Conservation (phyloP, 2,113 vertebrate genomes). For the Lepus timidus region DNA sequence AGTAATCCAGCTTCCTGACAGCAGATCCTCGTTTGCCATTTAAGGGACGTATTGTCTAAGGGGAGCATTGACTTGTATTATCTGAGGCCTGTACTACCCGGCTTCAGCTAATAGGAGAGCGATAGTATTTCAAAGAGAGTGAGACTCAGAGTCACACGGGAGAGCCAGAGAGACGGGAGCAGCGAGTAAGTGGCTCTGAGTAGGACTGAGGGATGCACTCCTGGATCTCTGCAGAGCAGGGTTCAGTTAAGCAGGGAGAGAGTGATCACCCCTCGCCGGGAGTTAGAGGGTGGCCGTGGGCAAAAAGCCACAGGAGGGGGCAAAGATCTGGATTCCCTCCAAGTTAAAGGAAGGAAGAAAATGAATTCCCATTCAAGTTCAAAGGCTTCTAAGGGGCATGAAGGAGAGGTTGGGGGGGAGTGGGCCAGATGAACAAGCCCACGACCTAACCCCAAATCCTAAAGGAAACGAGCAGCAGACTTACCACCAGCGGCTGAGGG, state of each 20-base stretch:
- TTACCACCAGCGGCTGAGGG: slow-evolving; percentile 48
- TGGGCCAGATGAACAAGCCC: not conserved
- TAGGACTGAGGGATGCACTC: not conserved
- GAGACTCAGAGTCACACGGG: not conserved
- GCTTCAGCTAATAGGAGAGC: not conserved
- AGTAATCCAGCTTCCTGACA: slow-evolving; percentile 34
- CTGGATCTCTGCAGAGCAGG: not conserved
- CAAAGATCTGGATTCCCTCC: slow-evolving; percentile 18
- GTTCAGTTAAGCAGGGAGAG: not conserved
- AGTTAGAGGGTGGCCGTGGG: not conserved
- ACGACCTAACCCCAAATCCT: not conserved
- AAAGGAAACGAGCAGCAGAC: slow-evolving; percentile 16
- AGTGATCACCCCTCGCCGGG: not conserved
- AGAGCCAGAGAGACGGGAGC: not conserved
- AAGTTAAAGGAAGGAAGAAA: slow-evolving; percentile 46
- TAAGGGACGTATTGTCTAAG: slow-evolving; percentile 9
- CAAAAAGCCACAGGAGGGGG: not conserved
- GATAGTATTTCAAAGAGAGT: slow-evolving; percentile 18
- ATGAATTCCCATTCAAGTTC: not conserved
- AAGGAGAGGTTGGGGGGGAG: too few species aligned
- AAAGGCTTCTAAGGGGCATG: not conserved
- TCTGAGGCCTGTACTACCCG: not conserved
- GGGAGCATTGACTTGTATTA: slow-evolving; percentile 48
- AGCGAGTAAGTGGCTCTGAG: fast-evolving
- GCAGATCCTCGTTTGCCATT: not conserved